Percentiles rank a stretch among this genome's conserved stretches.
Evolutionary conservation across 2,888 invertebrate species (phyloP).

Genomic region (Protophormia terraenovae): DNA sequence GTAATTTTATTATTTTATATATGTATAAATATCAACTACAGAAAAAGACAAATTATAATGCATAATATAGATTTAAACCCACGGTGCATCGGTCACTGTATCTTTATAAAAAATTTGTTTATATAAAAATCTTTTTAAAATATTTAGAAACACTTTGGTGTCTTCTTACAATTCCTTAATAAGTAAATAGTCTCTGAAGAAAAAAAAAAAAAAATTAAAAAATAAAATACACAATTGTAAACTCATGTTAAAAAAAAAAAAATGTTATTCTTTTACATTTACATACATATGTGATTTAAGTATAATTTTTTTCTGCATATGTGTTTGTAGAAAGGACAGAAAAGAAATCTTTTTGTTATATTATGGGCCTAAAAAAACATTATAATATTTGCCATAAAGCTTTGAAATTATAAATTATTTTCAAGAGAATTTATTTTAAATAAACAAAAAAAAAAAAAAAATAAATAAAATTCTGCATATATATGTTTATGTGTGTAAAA

Average conservation of each 20-base stretch:
- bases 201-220: slow-evolving; percentile 21
- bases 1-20: too few relatives aligned
- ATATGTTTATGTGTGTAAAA: too few relatives aligned
- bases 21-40: too few relatives aligned
- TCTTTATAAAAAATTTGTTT: neutral
- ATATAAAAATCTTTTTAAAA: slow-evolving; percentile 31
- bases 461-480: too few relatives aligned
- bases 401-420: slow-evolving; percentile 45
- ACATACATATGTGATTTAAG: neutral
- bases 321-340: neutral
- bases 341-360: neutral
- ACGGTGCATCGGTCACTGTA: neutral
- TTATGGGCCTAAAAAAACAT: neutral
- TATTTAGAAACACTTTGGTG: slow-evolving; percentile 39
- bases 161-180: slow-evolving; percentile 35
- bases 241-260: neutral
- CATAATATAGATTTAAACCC: too few relatives aligned
- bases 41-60: too few relatives aligned
- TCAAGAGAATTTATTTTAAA: neutral
- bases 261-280: neutral
- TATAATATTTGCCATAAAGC: neutral
- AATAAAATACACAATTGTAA: neutral
- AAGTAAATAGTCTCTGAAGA: slow-evolving; percentile 33
- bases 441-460: too few relatives aligned
- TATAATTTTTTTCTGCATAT: neutral